phyloP scores from a whole-genome alignment of 2,113 vertebrate genomes.

The Charina bottae region DNA sequence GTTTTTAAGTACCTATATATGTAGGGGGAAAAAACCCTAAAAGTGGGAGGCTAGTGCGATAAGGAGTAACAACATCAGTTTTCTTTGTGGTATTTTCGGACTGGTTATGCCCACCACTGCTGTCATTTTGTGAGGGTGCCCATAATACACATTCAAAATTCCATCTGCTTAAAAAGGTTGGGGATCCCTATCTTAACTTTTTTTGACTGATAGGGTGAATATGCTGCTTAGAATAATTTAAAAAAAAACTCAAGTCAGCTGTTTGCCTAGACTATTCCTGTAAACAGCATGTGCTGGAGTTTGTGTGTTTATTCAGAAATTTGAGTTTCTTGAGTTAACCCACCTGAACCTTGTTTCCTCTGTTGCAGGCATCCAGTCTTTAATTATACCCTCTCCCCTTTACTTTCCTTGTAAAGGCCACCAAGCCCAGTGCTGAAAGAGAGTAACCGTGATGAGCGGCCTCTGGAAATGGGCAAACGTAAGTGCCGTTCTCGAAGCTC shows the following conservation, averaged over 20 bases:
- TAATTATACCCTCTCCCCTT: too few relatives aligned
- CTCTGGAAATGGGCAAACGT: slow-evolving; percentile 59
- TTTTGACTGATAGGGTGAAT: background rate
- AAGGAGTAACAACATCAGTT: background rate
- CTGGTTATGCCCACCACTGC: background rate
- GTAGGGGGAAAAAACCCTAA: background rate
- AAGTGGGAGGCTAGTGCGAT: background rate
- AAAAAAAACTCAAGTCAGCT: background rate
- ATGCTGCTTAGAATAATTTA: background rate
- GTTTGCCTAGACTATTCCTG: background rate
- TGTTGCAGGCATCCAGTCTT: background rate
- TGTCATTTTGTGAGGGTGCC: background rate
- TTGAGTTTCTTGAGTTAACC: background rate
- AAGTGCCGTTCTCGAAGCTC: slow-evolving; percentile 65
- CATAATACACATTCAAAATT: too few relatives aligned
- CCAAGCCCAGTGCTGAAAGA: slow-evolving; percentile 65
- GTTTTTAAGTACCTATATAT: background rate
- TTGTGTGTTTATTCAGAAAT: background rate
- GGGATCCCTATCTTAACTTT: background rate
- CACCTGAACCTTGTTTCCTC: background rate
- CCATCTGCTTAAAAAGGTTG: too few relatives aligned
- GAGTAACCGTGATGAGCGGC: slow-evolving; percentile 57
- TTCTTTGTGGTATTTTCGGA: background rate
- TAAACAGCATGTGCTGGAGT: background rate
- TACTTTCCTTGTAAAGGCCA: slow-evolving; percentile 37